These are phyloP conservation scores for Eospalax fontanierii DNA, from an alignment of 2,797 vertebrate genomes.

Conservation along the genomic window DNA sequence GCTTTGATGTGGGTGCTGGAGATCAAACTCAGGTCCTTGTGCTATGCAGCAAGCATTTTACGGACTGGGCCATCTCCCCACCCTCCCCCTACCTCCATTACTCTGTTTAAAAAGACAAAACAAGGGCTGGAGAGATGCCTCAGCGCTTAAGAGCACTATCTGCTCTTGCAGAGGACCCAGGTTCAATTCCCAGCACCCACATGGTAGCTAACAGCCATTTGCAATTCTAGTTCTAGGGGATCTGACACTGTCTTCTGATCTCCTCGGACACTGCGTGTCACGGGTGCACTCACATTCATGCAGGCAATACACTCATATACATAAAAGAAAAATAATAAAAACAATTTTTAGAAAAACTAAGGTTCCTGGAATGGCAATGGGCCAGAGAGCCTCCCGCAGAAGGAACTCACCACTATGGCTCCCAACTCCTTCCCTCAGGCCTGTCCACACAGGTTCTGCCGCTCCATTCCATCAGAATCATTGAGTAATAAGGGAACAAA, in stretches of 20 bases:
- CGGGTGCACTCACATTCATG: no score
- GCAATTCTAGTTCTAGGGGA: no score
- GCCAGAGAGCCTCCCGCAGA: slow-evolving; percentile 23
- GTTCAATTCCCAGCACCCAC: no score
- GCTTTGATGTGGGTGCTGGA: neutral
- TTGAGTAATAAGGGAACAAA: slow-evolving; percentile 44
- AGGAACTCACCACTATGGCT: neutral
- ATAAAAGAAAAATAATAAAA: neutral
- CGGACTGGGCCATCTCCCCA: neutral
- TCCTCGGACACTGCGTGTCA: no score
- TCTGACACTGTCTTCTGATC: no score
- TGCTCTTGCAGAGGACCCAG: no score
- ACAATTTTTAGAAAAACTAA: neutral
- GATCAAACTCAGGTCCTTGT: neutral
- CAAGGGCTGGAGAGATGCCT: neutral
- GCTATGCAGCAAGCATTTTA: neutral
- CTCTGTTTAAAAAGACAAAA: neutral
- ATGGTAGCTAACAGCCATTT: no score
- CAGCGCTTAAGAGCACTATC: no score
- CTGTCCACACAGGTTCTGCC: slow-evolving; percentile 53
- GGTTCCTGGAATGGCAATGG: neutral
- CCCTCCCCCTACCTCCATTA: neutral
- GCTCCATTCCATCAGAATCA: slow-evolving; percentile 39
- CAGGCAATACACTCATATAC: no score
- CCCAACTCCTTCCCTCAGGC: neutral